Evolutionary conservation across 2,888 invertebrate genomes (phyloP).

Genomic region (Aporophyla lueneburgensis): DNA sequence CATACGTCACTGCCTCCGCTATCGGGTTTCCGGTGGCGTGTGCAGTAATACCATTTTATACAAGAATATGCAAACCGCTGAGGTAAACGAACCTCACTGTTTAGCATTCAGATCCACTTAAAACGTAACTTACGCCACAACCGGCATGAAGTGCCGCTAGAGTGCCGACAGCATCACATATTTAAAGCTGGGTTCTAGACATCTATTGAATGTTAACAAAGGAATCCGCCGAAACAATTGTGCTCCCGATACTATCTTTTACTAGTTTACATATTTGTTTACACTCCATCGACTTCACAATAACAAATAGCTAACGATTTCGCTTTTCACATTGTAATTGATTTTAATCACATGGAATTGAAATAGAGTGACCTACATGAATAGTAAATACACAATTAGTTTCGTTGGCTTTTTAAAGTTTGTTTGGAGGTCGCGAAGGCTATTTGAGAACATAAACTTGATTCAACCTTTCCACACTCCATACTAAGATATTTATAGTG

Average conservation of each 20-base stretch:
- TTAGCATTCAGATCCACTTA: conserved; percentile 69
- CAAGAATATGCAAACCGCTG: conserved; percentile 72
- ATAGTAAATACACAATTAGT: conserved; percentile 33
- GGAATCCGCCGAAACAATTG: conserved; percentile 48
- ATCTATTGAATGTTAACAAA: conserved; percentile 63
- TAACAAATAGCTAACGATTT: conserved; percentile 45
- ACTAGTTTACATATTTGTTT: conserved; percentile 57
- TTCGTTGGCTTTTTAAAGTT: conserved; percentile 31
- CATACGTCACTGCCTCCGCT: conserved; percentile 75
- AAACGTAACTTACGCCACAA: conserved; percentile 40
- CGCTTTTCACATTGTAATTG: conserved; percentile 45
- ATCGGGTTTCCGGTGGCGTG: conserved; percentile 81
- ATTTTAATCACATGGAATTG: conserved; percentile 46
- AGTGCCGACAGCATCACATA: conserved; percentile 42
- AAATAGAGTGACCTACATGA: conserved; percentile 37
- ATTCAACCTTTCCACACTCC: conserved; percentile 48
- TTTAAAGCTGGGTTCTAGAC: conserved; percentile 47
- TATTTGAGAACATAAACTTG: conserved; percentile 43
- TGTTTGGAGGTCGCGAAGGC: conserved; percentile 33
- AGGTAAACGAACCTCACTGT: conserved; percentile 73
- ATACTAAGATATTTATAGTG: conserved; percentile 46
- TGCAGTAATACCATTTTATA: conserved; percentile 69
- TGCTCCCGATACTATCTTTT: conserved; percentile 51
- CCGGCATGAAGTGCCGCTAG: conserved; percentile 35
- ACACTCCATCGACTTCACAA: conserved; percentile 25